These are phyloP conservation scores for Serripes groenlandicus DNA, from an alignment of 2,888 invertebrate species.

Conservation along the genomic window DNA sequence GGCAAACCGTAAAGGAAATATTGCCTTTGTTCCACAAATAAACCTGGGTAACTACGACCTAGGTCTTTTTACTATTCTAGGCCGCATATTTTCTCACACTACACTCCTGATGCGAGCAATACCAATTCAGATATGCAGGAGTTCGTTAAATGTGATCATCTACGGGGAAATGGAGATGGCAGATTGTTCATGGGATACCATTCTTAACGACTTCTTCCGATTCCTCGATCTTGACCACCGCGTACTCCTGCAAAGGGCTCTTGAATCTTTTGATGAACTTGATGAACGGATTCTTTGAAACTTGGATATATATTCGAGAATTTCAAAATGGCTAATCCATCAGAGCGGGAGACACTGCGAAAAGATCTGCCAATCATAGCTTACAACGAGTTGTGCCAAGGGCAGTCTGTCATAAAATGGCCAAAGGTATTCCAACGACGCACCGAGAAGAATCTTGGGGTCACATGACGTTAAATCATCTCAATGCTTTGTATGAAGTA, in stretches of 20 bases:
- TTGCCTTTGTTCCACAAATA: not conserved
- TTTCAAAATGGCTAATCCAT: not conserved
- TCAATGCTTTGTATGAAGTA: constrained; percentile 1
- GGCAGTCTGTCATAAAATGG: constrained; percentile 2
- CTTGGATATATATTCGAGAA: not conserved
- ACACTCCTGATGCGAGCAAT: not conserved
- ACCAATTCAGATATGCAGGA: not conserved
- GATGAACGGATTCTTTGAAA: not conserved
- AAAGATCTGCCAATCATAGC: not conserved
- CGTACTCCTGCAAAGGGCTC: not conserved
- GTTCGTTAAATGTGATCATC: not conserved
- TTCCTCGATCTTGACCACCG: not conserved
- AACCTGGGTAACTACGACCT: not conserved
- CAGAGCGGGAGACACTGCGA: not conserved
- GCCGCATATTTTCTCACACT: not conserved
- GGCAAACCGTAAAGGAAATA: not conserved
- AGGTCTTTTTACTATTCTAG: not conserved
- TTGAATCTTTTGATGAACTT: not conserved
- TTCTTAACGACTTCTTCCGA: not conserved
- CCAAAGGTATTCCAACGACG: not conserved
- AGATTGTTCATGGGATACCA: not conserved
- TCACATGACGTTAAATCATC: not conserved
- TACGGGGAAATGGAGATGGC: constrained; percentile 3
- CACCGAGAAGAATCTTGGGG: not conserved
- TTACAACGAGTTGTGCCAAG: not conserved